A percentile compares a stretch with the other conserved stretches of the same genome.
These are phyloP conservation scores for Periplaneta americana DNA, from an alignment of 1,140 invertebrate genomes.

Conservation along the genomic window DNA sequence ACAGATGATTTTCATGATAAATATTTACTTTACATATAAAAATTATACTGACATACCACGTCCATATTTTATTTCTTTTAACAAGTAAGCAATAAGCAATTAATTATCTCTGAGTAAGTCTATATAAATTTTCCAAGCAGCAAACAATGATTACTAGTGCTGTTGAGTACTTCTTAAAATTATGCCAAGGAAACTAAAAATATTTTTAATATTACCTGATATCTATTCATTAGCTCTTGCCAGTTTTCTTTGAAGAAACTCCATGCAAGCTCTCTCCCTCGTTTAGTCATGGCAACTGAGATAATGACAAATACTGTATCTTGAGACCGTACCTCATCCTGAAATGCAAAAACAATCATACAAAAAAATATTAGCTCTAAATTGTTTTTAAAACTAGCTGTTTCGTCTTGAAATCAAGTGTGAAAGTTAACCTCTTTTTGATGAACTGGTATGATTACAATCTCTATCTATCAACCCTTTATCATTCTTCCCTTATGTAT, in stretches of 20 bases:
- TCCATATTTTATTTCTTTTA: background rate
- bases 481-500: too few species aligned
- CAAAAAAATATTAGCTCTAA: background rate
- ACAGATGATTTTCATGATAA: too few species aligned
- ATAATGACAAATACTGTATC: slow-evolving; percentile 86
- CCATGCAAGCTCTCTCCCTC: slow-evolving; percentile 83
- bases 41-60: background rate
- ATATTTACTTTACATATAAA: background rate
- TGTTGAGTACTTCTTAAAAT: background rate
- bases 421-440: too few species aligned
- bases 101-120: background rate
- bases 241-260: slow-evolving; percentile 86
- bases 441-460: too few species aligned
- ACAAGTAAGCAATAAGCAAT: background rate
- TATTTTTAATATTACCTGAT: slow-evolving; percentile 48
- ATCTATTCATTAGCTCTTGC: slow-evolving; percentile 64
- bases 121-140: background rate
- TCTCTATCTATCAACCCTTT: too few species aligned
- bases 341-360: slow-evolving; percentile 31
- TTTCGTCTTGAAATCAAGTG: background rate
- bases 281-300: slow-evolving; percentile 67
- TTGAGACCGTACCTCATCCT: slow-evolving; percentile 87
- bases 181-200: background rate
- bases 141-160: background rate
- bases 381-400: slow-evolving; percentile 13